These are phyloP conservation scores for Meteorus sp. DNA, from an alignment of 1,140 invertebrate species.

Conservation along the genomic window DNA sequence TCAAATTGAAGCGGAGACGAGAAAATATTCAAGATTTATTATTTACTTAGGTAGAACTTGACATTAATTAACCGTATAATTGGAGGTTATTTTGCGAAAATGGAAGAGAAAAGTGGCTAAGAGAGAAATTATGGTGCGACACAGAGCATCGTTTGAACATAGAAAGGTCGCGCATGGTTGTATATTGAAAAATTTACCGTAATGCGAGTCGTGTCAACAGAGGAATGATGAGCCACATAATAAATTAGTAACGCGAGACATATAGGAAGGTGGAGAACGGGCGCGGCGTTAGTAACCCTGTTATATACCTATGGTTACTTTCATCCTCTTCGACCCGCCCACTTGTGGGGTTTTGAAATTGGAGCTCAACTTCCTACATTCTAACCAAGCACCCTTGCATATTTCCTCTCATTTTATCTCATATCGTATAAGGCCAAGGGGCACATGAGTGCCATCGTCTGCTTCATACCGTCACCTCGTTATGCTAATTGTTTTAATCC, in stretches of 20 bases:
- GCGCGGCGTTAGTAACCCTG: not conserved
- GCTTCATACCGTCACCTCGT: constrained; percentile 38
- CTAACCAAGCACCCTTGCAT: not conserved
- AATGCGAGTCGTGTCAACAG: constrained; percentile 22
- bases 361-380: constrained; percentile 23
- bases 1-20: too few species aligned
- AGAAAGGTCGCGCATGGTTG: constrained; percentile 5
- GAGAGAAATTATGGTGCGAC: constrained; percentile 1
- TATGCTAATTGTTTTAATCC: constrained; percentile 50
- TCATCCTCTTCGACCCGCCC: constrained; percentile 18
- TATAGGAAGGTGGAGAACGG: constrained; percentile 6
- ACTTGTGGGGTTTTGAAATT: constrained; percentile 32
- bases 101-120: too few species aligned
- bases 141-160: not conserved
- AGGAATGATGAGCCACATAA: constrained; percentile 23
- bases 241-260: constrained; percentile 36
- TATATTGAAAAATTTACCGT: constrained; percentile 26
- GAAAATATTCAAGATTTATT: too few species aligned
- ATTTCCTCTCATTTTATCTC: not conserved
- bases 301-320: too few species aligned
- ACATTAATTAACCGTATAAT: constrained; percentile 3
- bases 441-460: constrained; percentile 20
- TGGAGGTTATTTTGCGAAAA: not conserved
- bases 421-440: constrained; percentile 10
- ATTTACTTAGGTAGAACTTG: not conserved